phyloP scores from a whole-genome alignment of 2,113 vertebrate species.

The Cyanocitta stelleri region DNA sequence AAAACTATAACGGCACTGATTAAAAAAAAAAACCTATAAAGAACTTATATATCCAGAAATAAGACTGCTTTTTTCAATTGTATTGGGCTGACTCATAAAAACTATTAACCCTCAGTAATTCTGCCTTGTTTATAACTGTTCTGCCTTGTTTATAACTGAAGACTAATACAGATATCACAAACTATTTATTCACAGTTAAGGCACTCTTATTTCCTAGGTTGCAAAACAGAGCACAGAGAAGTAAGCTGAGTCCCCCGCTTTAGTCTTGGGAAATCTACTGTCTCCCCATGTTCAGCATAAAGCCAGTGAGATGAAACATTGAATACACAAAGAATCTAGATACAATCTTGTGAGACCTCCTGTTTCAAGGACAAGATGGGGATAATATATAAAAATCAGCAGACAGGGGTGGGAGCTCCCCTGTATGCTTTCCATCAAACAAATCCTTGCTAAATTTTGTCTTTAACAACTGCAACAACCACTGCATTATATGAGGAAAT shows the following conservation, averaged over 20 bases:
- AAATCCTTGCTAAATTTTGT: constrained; percentile 47
- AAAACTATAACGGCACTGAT: not conserved
- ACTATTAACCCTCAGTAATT: not conserved
- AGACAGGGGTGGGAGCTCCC: not conserved
- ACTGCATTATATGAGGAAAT: constrained; percentile 48
- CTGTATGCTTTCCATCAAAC: not conserved
- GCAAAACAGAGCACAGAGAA: not conserved
- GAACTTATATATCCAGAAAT: not conserved
- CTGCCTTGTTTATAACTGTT: not conserved
- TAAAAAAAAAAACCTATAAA: not conserved
- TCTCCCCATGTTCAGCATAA: not conserved
- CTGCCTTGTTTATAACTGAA: not conserved
- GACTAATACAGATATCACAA: not conserved
- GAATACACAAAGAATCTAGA: not conserved
- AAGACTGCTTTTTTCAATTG: not conserved
- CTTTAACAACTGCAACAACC: constrained; percentile 36
- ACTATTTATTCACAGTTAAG: not conserved
- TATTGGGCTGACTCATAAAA: not conserved
- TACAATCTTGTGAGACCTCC: not conserved
- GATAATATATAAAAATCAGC: not conserved
- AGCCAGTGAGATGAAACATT: not conserved
- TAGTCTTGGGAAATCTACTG: not conserved
- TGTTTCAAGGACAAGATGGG: not conserved
- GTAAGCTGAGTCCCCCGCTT: not conserved
- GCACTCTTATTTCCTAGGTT: not conserved